Evolutionary conservation across 2,797 vertebrate species (phyloP), one percentile per base, ranked within the genome.

Genomic region (Hyperoplus immaculatus): DNA sequence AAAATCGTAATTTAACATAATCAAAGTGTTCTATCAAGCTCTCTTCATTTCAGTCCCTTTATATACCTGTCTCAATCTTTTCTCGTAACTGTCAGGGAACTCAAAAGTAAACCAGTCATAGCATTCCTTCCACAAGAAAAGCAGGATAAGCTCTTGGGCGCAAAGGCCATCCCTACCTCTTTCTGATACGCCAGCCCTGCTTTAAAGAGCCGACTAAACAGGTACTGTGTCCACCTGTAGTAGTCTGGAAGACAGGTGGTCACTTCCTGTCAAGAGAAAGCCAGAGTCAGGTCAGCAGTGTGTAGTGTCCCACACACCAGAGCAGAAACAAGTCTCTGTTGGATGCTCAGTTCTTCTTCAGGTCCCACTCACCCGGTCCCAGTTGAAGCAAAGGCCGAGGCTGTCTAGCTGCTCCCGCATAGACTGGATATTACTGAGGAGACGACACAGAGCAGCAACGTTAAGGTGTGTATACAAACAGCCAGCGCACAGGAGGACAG

Each of bases 211-310:
- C 97, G 99, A 81, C 98, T 88, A 74, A 99, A 99, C 80, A 99
- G 93, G 92, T 96, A 97, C 13, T 99, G 98, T 0, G 98, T 99
- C 98, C 98, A 99, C 63, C 86, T 97, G 93, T 99, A 99, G 94
- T 99, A 99, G 73, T 98, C 97, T 54, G 97, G 97, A 36, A 93
- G 95, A 87, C 97, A 99, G 3, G 98, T 99, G 43, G 96, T 97
- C 84, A 99, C 89, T 93, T 99, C 98, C 98, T 99, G 94, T 69
- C 56, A 80, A 29, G 85, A 56, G 50, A 75, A 82, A 83, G 58
- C 45, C 51, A 85, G 6, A 72, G 64, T 63, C 45, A 83, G 54
- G 64, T 75, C 59, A 81, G 55, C 46, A 38, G 53, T 36, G n/a
- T 45, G 38, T 43, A 39, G 12, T 15, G 45, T 54, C 39, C 69